Conservation (phyloP, 1,140 invertebrate species). For the Sycophaga agraensis region DNA sequence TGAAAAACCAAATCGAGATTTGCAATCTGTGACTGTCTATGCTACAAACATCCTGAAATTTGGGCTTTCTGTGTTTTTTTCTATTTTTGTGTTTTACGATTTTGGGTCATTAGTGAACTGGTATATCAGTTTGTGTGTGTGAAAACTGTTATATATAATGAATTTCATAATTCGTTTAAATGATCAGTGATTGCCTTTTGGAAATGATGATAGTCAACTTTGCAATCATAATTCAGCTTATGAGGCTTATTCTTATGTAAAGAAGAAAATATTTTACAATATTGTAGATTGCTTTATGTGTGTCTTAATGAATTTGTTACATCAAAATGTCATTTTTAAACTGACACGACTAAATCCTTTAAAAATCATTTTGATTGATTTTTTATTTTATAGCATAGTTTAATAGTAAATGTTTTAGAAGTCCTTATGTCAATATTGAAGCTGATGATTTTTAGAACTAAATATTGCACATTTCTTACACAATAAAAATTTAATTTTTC, state of each 20-base stretch:
- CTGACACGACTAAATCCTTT: not conserved
- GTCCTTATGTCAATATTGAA: no score
- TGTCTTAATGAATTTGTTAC: constrained; percentile 13
- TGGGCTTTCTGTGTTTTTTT: constrained; percentile 23
- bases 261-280: constrained; percentile 10
- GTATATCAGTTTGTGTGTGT: constrained; percentile 3
- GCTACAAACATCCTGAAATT: constrained; percentile 18
- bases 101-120: constrained; percentile 6
- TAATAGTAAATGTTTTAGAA: no score
- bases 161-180: constrained; percentile 20
- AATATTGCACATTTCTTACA: no score
- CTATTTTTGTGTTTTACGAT: not conserved
- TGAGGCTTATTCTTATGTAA: constrained; percentile 9
- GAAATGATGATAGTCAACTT: constrained; percentile 6
- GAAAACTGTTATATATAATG: constrained; percentile 6
- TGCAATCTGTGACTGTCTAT: constrained; percentile 14
- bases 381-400: no score
- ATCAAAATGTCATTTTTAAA: not conserved
- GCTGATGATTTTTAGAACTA: no score
- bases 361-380: not conserved
- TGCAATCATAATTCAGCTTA: not conserved
- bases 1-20: constrained; percentile 14
- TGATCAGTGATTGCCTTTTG: constrained; percentile 21
- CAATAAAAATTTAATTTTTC: no score
- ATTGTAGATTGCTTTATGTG: constrained; percentile 23